These are phyloP conservation scores for Daktulosphaira vitifoliae DNA, from an alignment of 1,140 invertebrate genomes.

Conservation along the genomic window DNA sequence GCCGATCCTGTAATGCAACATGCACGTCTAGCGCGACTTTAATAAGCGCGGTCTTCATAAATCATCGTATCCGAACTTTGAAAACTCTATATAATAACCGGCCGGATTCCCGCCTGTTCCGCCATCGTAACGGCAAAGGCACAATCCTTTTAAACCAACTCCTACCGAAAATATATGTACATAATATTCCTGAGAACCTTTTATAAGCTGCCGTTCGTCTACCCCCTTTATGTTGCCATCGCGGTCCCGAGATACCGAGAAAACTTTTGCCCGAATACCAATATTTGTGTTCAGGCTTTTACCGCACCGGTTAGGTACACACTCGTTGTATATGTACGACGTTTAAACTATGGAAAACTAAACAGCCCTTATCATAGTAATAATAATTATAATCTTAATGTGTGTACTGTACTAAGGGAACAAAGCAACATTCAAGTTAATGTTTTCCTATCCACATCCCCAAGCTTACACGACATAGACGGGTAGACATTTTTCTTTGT, in stretches of 20 bases:
- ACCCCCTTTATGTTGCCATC: background rate
- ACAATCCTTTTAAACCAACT: constrained; percentile 28
- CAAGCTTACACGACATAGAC: no score
- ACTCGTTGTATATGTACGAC: no score
- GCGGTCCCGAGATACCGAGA: background rate
- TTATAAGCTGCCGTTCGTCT: constrained; percentile 24
- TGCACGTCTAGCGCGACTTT: constrained; percentile 20
- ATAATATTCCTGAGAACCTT: constrained; percentile 31
- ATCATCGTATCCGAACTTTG: constrained; percentile 29
- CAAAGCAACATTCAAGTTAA: no score
- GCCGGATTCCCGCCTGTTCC: background rate
- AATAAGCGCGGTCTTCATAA: constrained; percentile 33
- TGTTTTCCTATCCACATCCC: no score
- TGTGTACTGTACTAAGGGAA: no score
- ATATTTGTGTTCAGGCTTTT: constrained; percentile 28
- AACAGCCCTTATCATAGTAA: no score
- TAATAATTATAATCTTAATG: no score
- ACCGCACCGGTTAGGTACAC: no score
- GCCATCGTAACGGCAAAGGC: background rate
- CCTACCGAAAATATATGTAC: no score
- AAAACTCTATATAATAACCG: constrained; percentile 26
- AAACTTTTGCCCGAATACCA: constrained; percentile 26
- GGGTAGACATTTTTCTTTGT: no score
- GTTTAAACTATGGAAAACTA: no score
- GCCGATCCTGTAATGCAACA: constrained; percentile 1